phyloP scores from a whole-genome alignment of 2,113 vertebrate genomes.

The Chitala chitala region DNA sequence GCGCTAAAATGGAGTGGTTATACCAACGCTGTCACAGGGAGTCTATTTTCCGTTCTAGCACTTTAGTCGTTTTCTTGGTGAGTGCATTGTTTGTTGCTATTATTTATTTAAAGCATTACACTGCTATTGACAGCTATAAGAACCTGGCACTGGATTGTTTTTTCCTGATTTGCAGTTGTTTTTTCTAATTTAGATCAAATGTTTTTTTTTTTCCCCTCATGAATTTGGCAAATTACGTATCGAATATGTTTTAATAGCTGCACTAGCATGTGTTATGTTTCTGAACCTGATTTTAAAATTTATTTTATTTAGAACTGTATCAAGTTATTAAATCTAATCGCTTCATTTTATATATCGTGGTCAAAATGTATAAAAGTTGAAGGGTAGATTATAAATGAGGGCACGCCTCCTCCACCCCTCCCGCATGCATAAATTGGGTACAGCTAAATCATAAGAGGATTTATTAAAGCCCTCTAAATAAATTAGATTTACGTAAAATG shows the following conservation, averaged over 20 bases:
- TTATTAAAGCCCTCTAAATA: no score
- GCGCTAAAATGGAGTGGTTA: conserved; percentile 43
- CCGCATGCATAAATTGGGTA: conserved; percentile 42
- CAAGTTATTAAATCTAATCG: no score
- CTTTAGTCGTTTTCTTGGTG: conserved; percentile 44
- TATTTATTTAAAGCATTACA: not conserved
- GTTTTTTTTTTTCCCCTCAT: not conserved
- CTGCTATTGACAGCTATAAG: not conserved
- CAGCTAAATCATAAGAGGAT: conserved; percentile 30
- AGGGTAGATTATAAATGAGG: conserved; percentile 49
- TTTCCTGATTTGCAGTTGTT: not conserved
- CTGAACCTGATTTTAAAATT: no score
- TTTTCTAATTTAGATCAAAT: not conserved
- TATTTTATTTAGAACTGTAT: no score
- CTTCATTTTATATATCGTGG: no score
- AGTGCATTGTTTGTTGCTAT: conserved; percentile 18
- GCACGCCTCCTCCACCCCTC: conserved; percentile 37
- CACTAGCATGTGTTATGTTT: no score
- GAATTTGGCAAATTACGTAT: no score
- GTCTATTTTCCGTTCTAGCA: conserved; percentile 27
- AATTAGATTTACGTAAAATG: no score
- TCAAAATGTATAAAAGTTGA: conserved; percentile 23
- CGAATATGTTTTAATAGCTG: no score
- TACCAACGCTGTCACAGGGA: conserved; percentile 41
- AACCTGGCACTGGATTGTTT: not conserved